Conservation (phyloP, 2,888 invertebrate species). For the Cheilosia impressa region DNA sequence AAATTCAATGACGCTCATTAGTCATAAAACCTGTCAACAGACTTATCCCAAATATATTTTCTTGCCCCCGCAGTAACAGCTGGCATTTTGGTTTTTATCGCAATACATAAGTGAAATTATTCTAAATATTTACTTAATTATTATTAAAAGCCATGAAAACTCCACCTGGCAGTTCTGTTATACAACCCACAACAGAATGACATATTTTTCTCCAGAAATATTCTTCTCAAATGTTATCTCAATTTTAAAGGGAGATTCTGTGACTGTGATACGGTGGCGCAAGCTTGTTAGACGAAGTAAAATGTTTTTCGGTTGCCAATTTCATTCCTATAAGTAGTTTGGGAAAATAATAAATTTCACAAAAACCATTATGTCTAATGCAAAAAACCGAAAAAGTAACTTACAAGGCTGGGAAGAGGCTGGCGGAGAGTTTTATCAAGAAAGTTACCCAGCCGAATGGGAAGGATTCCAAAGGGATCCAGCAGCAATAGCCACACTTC, state of each 20-base stretch:
- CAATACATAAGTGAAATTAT: too few relatives aligned
- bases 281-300: constrained; percentile 35
- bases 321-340: constrained; percentile 40
- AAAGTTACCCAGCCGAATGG: constrained; percentile 90
- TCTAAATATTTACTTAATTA: too few relatives aligned
- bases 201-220: not conserved
- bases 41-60: too few relatives aligned
- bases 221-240: not conserved
- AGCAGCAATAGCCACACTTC: constrained; percentile 89
- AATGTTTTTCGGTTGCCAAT: constrained; percentile 41
- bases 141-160: too few relatives aligned
- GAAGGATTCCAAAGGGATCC: constrained; percentile 90
- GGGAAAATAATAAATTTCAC: constrained; percentile 28
- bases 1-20: too few relatives aligned
- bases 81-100: too few relatives aligned
- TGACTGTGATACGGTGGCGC: constrained; percentile 30
- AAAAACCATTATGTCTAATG: constrained; percentile 70
- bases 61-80: too few relatives aligned
- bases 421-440: constrained; percentile 93
- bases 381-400: constrained; percentile 79
- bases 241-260: not conserved
- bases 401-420: constrained; percentile 92
- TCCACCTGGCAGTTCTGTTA: not conserved
- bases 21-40: too few relatives aligned
- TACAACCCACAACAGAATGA: not conserved